A percentile compares a stretch with the other conserved stretches of the same genome.
Evolutionary conservation across 92 coral and sea anemone genomes (phyloP).

Genomic region (Pocillopora meandrina): DNA sequence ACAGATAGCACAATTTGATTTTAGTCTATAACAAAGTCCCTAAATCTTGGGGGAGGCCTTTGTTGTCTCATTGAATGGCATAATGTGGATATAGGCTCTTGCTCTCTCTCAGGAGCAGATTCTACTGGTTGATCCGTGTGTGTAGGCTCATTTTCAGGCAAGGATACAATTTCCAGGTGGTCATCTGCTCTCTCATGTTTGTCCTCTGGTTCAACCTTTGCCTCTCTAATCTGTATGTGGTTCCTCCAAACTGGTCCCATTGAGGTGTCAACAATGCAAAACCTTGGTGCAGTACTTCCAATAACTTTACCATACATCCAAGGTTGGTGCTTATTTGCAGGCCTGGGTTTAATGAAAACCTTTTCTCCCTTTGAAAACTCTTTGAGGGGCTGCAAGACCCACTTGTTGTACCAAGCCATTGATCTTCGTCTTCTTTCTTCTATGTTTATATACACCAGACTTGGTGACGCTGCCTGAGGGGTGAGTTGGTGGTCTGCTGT

Average conservation of each 20-base stretch:
- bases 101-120: neutral
- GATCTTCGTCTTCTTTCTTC: too few relatives aligned
- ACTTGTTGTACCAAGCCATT: too few relatives aligned
- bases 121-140: conserved; percentile 21
- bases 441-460: too few relatives aligned
- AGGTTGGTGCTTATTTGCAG: too few relatives aligned
- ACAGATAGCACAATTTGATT: too few relatives aligned
- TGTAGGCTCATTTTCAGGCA: conserved; percentile 26
- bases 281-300: too few relatives aligned
- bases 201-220: conserved; percentile 32
- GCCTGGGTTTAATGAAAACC: neutral
- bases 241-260: neutral
- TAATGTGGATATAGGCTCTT: conserved; percentile 7
- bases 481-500: too few relatives aligned
- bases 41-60: conserved; percentile 35
- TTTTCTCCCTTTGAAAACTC: too few relatives aligned
- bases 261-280: too few relatives aligned
- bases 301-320: too few relatives aligned
- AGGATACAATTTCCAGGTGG: neutral
- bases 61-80: conserved; percentile 40
- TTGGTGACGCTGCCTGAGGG: too few relatives aligned
- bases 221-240: conserved; percentile 46
- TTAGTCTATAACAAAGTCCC: conserved; percentile 10
- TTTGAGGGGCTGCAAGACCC: too few relatives aligned
- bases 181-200: conserved; percentile 7